These are phyloP conservation scores for Argentina silus DNA, from an alignment of 2,797 vertebrate genomes.

Conservation along the genomic window DNA sequence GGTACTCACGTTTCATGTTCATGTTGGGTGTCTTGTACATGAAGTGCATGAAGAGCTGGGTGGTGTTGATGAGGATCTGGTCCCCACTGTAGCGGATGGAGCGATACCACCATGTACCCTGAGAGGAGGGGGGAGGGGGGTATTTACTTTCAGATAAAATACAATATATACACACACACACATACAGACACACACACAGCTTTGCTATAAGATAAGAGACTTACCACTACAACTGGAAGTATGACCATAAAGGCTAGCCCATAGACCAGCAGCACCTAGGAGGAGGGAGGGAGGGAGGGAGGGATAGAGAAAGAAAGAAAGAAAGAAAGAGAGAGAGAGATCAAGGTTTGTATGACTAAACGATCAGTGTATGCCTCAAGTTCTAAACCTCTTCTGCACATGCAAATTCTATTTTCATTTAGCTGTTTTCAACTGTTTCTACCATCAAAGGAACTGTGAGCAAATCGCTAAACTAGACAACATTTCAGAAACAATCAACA, in stretches of 20 bases:
- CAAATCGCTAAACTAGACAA: no score
- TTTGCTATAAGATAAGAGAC: slow-evolving; percentile 35
- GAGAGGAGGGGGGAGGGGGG: background rate
- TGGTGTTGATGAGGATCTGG: slow-evolving; percentile 98
- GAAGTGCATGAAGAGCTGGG: slow-evolving; percentile 98
- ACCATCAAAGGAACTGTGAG: no score
- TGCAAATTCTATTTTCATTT: background rate
- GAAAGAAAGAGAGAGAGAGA: background rate
- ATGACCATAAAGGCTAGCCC: slow-evolving; percentile 99
- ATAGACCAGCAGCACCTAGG: slow-evolving; percentile 94
- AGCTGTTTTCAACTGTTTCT: background rate
- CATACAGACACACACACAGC: slow-evolving; percentile 17
- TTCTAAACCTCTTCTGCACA: background rate
- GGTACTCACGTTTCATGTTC: slow-evolving; percentile 88
- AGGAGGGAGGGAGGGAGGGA: background rate
- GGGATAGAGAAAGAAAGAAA: background rate
- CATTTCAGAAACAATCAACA: no score
- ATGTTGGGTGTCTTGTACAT: slow-evolving; percentile 98
- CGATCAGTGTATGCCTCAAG: no score
- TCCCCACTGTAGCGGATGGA: slow-evolving; percentile 98
- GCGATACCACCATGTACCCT: slow-evolving; percentile 99
- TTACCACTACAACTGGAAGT: slow-evolving; percentile 97
- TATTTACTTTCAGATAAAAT: no score
- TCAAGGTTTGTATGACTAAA: background rate
- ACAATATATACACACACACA: slow-evolving; percentile 5